A percentile compares a stretch with the other conserved stretches of the same genome.
phyloP scores from a whole-genome alignment of 2,113 vertebrate species.

The Xyliphius kryptos region DNA sequence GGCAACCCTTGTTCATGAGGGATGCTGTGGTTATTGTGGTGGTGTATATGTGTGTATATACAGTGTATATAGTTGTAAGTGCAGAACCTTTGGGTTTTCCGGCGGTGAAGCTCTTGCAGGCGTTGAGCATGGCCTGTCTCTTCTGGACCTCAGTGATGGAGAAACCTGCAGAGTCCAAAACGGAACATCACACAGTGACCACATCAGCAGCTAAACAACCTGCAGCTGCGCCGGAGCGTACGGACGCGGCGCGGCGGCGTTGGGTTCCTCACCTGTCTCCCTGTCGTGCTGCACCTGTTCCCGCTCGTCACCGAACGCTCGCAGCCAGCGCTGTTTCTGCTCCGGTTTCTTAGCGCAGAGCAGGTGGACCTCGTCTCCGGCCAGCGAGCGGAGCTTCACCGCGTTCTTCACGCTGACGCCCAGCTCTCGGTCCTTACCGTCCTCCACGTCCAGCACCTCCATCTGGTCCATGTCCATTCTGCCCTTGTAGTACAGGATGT shows the following conservation, averaged over 20 bases:
- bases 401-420: slow-evolving; percentile 84
- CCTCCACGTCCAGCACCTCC: slow-evolving; percentile 82
- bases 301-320: slow-evolving; percentile 82
- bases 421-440: slow-evolving; percentile 87
- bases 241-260: too few relatives aligned
- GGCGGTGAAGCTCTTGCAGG: slow-evolving; percentile 76
- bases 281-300: slow-evolving; percentile 83
- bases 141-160: slow-evolving; percentile 89
- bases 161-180: slow-evolving; percentile 67
- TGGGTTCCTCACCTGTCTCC: slow-evolving; percentile 79
- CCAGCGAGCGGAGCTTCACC: slow-evolving; percentile 70
- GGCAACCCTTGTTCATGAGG: too few relatives aligned
- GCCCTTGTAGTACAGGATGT: slow-evolving; percentile 91
- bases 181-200: too few relatives aligned
- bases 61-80: too few relatives aligned
- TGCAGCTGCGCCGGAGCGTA: too few relatives aligned
- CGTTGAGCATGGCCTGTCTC: slow-evolving; percentile 91
- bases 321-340: slow-evolving; percentile 88
- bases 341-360: slow-evolving; percentile 87
- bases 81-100: slow-evolving; percentile 95
- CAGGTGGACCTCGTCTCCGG: slow-evolving; percentile 74
- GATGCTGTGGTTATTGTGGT: too few relatives aligned
- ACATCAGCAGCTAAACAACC: too few relatives aligned
- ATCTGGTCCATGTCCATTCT: slow-evolving; percentile 82
- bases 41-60: too few relatives aligned